Base-by-base conservation (phyloP, 2,888 invertebrate species). In the Brachypterus glaber region DNA sequence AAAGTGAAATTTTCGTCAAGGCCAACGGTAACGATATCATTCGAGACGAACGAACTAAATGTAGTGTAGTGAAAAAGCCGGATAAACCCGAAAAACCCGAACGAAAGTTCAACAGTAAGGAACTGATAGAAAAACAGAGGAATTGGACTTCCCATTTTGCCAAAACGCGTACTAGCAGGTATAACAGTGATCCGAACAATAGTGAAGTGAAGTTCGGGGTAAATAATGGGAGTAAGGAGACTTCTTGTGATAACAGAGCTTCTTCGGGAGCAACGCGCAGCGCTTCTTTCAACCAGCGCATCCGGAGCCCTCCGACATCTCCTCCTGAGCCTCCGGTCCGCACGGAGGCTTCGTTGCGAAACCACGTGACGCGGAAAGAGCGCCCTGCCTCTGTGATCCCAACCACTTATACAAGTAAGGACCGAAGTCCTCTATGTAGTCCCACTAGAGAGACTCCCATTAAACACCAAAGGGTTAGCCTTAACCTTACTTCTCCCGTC, bases 71-170 rank as follows among this genome's bases (percentile, higher is more conserved):
- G 56, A 57, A 50, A 33, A 73, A 75, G 45, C 63, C 65, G 3
- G 74, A 74, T 35, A 85, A 84, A 60, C 86, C 86, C 1, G 86
- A 87, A 54, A 86, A 87, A 63, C 85, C 87, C 2, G 88, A 88
- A 60, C 70, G 86, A 38, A 80, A 83, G 55, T 81, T 86, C 53
- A 81, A 78, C 54, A 86, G 85, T 44, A 82, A 87, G 50, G 88
- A 90, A 62, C 69, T 89, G 37, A 90, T 90, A 50, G 89, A 88
- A 64, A 87, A 89, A 56, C 90, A 89, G 60, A 81, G 82, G 59
- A 91, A 90, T 67, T 91, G 89, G 90, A 89, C 89, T 17, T 84
- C 87, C 43, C 89, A 88, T 66, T 91, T 89, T 62, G 82, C 83
- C 41, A 87, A 86, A 69, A 74, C 82, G 34, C 76, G 82, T 49